These are phyloP conservation scores for Penaeus chinensis DNA, from an alignment of 1,140 invertebrate species.

Conservation along the genomic window DNA sequence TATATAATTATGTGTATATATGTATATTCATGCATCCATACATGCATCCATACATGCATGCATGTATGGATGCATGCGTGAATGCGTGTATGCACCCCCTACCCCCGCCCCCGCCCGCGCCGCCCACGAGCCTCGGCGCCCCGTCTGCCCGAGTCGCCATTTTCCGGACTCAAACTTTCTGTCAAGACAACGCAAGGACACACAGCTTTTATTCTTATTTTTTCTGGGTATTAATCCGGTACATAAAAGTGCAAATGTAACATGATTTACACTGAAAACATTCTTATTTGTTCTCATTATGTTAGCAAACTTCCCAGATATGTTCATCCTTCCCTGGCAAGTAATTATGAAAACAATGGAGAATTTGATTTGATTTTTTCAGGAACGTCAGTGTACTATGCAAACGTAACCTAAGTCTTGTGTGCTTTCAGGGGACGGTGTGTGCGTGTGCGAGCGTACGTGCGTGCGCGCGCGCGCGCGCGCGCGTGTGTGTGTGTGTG, in stretches of 20 bases:
- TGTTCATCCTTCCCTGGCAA: constrained; percentile 11
- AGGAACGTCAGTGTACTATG: constrained; percentile 16
- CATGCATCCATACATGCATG: rapidly evolving
- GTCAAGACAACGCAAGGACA: not conserved
- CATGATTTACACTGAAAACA: constrained; percentile 50
- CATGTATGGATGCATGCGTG: no score
- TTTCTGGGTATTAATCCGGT: no score
- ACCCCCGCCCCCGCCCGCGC: no score
- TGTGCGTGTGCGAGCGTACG: no score
- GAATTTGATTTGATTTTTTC: constrained; percentile 32
- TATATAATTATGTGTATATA: no score
- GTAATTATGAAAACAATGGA: constrained; percentile 45
- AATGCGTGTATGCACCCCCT: no score
- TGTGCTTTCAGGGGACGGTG: no score
- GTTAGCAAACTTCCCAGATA: constrained; percentile 39
- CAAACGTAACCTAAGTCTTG: not conserved
- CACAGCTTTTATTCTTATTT: not conserved
- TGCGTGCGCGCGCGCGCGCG: no score
- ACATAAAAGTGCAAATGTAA: constrained; percentile 35
- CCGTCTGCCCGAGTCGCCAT: no score
- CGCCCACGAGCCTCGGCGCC: no score
- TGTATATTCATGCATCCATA: rapidly evolving
- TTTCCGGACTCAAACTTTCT: no score
- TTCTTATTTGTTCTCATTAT: constrained; percentile 50
- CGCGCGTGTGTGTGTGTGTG: no score